phyloP scores from a whole-genome alignment of 1,140 invertebrate genomes.

The Magallana ariakensis region DNA sequence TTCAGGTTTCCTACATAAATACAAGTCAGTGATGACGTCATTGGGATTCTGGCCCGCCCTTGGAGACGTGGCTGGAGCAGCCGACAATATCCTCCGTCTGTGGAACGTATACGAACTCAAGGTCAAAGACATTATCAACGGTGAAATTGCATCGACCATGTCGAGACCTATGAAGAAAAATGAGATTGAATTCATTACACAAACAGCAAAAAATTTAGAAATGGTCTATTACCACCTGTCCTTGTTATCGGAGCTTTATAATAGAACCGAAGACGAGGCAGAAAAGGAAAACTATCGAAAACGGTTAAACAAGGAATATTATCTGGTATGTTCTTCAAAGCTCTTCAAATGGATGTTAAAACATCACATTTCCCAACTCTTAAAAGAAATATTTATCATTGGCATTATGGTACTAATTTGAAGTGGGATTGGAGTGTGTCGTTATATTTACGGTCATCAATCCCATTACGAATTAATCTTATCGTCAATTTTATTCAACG shows the following conservation, averaged over 20 bases:
- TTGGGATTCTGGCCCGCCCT: not conserved
- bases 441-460: too few relatives aligned
- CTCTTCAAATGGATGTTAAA: too few relatives aligned
- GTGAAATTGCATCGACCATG: not conserved
- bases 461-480: too few relatives aligned
- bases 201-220: not conserved
- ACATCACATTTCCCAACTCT: too few relatives aligned
- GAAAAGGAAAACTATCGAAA: not conserved
- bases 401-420: too few relatives aligned
- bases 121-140: not conserved
- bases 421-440: too few relatives aligned
- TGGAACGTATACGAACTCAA: not conserved
- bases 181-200: not conserved
- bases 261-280: not conserved
- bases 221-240: not conserved
- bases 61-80: not conserved
- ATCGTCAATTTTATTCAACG: too few relatives aligned
- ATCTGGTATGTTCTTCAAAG: not conserved
- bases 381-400: too few relatives aligned
- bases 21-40: not conserved
- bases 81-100: constrained; percentile 1
- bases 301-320: not conserved
- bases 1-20: not conserved
- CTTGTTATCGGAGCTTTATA: not conserved
- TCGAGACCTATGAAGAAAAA: not conserved